Evolutionary conservation across 2,888 invertebrate species (phyloP).

Genomic region (Pristionchus japonicus): DNA sequence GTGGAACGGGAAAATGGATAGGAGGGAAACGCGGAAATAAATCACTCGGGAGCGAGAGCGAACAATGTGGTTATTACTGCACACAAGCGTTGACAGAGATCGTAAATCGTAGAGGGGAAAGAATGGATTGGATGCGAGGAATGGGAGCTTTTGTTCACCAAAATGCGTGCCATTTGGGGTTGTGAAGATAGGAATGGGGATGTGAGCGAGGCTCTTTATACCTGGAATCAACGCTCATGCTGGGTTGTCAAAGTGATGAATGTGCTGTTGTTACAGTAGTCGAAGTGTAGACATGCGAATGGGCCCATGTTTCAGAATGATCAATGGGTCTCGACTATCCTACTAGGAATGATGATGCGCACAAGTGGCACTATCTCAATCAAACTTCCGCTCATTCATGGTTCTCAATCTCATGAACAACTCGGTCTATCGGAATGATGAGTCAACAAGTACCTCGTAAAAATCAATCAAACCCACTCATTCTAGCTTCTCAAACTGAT

Average conservation of each 20-base stretch:
- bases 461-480: background rate
- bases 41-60: background rate
- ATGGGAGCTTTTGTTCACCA: background rate
- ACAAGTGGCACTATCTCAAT: background rate
- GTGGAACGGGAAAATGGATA: background rate
- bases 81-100: background rate
- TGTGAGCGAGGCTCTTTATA: background rate
- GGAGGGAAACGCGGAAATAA: background rate
- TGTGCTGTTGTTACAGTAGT: too few relatives aligned
- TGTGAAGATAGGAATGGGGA: background rate
- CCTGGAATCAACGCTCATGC: background rate
- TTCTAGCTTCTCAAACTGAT: background rate
- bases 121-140: background rate
- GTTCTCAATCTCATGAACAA: background rate
- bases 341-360: too few relatives aligned
- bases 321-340: too few relatives aligned
- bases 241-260: background rate
- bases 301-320: too few relatives aligned
- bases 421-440: too few relatives aligned
- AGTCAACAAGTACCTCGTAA: too few relatives aligned
- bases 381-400: background rate
- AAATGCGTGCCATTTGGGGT: background rate
- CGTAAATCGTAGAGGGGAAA: background rate
- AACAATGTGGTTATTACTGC: conserved; percentile 29
- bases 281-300: too few relatives aligned